Conservation (phyloP, 2,888 invertebrate species). For the Eilema griseolum region DNA sequence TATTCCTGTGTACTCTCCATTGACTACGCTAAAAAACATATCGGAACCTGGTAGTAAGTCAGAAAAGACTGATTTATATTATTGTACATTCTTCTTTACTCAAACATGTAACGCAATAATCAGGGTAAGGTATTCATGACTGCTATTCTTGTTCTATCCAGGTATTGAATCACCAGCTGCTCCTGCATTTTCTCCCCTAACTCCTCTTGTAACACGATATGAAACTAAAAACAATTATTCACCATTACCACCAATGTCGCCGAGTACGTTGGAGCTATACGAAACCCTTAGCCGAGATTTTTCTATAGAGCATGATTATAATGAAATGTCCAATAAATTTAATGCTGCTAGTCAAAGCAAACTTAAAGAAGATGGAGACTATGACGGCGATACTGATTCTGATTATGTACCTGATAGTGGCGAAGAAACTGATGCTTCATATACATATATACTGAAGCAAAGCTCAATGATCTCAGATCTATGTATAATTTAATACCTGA, state of each 20-base stretch:
- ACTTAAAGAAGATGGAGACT: constrained; percentile 27
- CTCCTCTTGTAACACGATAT: constrained; percentile 22
- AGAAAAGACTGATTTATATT: constrained; percentile 20
- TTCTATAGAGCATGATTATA: constrained; percentile 18
- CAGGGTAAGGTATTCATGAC: constrained; percentile 11
- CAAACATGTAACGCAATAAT: constrained; percentile 10
- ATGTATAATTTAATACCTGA: constrained; percentile 26
- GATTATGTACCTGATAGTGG: constrained; percentile 34
- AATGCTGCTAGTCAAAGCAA: constrained; percentile 11
- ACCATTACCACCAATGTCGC: constrained; percentile 29
- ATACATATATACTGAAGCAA: constrained; percentile 28
- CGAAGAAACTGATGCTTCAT: constrained; percentile 28
- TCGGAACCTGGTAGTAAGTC: constrained; percentile 22
- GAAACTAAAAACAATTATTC: constrained; percentile 26
- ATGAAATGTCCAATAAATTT: constrained; percentile 7
- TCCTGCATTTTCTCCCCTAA: constrained; percentile 28
- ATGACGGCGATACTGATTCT: constrained; percentile 28
- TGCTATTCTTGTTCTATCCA: constrained; percentile 23
- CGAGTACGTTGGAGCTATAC: constrained; percentile 23
- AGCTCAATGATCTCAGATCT: constrained; percentile 25
- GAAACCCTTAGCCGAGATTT: constrained; percentile 24
- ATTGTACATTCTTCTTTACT: constrained; percentile 14
- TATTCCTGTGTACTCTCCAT: constrained; percentile 27
- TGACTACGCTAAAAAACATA: constrained; percentile 21
- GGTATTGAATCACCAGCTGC: constrained; percentile 28